Evolutionary conservation across 1,140 invertebrate species (phyloP).

Genomic region (Calliphora vicina): DNA sequence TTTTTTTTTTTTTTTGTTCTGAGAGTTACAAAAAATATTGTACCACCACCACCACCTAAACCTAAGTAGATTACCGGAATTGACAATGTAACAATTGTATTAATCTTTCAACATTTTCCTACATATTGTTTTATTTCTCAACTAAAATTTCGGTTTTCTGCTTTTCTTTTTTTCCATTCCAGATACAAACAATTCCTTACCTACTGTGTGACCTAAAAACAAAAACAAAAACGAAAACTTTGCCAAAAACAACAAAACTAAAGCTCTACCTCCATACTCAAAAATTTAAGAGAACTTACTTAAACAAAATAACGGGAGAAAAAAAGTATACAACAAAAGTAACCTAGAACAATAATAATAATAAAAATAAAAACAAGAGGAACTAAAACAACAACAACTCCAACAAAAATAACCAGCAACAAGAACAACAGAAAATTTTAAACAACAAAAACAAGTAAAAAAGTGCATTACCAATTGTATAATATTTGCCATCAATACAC

Average conservation of each 20-base stretch:
- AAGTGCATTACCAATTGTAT: conserved; percentile 47
- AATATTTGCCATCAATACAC: conserved; percentile 63
- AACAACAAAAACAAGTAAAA: neutral
- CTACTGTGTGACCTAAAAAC: conserved; percentile 9
- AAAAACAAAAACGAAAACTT: neutral
- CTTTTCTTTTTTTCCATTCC: neutral
- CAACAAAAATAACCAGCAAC: neutral
- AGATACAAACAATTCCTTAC: neutral
- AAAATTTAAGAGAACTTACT: neutral
- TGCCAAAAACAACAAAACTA: neutral
- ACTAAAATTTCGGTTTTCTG: neutral
- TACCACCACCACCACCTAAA: no score
- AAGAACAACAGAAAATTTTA: neutral
- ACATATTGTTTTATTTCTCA: neutral
- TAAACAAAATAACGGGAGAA: neutral
- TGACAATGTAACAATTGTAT: conserved; percentile 5
- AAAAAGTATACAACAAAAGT: neutral
- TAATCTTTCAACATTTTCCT: neutral
- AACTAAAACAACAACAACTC: neutral
- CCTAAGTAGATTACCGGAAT: conserved; percentile 3
- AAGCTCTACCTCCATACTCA: neutral
- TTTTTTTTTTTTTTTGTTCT: no score
- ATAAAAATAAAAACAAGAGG: no score
- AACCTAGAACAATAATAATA: neutral
- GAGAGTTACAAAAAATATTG: no score